Evolutionary conservation across 1,140 invertebrate species (phyloP).

Genomic region (Brachionus koreanus): DNA sequence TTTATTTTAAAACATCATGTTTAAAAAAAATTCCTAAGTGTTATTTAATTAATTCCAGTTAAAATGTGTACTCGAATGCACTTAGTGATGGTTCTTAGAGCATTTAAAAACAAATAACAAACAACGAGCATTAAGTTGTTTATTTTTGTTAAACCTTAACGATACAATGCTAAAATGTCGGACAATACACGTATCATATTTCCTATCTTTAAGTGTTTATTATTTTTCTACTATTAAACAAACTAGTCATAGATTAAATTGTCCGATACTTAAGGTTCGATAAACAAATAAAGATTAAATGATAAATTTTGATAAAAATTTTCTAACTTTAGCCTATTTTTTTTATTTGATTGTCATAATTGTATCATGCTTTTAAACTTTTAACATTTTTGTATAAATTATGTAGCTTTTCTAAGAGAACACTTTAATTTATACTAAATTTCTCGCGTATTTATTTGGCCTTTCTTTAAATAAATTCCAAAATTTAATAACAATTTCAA

Average conservation of each 20-base stretch:
- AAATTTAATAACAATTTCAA: conserved; percentile 13
- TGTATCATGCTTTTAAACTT: conserved; percentile 41
- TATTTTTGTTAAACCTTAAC: neutral
- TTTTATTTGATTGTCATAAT: neutral
- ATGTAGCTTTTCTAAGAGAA: neutral
- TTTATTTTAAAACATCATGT: neutral
- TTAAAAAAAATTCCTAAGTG: neutral
- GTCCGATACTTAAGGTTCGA: neutral
- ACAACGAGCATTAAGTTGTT: neutral
- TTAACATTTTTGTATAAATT: conserved; percentile 40
- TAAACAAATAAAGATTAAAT: neutral
- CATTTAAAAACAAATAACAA: neutral
- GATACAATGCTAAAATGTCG: neutral
- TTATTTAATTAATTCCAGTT: neutral
- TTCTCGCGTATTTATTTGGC: neutral
- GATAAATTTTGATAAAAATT: neutral
- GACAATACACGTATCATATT: neutral
- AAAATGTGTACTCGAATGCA: neutral
- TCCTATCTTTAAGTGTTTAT: neutral
- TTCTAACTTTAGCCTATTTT: neutral
- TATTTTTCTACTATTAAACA: neutral
- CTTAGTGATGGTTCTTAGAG: neutral
- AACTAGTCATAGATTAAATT: neutral
- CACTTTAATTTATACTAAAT: neutral
- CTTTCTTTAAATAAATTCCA: neutral